Percentiles rank a stretch among this genome's conserved stretches.
Evolutionary conservation across 2,113 vertebrate species (phyloP).

Genomic region (Microtus richardsoni): DNA sequence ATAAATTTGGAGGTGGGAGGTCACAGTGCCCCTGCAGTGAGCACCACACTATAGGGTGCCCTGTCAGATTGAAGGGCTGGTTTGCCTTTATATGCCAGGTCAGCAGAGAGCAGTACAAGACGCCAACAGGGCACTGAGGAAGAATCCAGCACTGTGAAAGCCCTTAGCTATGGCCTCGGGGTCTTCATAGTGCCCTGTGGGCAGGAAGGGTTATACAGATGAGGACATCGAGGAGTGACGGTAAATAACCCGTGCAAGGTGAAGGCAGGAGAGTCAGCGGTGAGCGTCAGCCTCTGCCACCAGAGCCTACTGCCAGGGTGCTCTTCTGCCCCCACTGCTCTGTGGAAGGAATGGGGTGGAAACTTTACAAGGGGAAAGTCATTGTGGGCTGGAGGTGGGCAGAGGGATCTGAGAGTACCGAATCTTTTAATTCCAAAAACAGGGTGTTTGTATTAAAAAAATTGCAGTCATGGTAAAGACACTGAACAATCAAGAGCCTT

Average conservation of each 20-base stretch:
- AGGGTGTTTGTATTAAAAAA: constrained; percentile 19
- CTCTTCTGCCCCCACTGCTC: neutral
- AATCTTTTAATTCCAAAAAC: constrained; percentile 42
- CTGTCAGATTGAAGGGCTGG: neutral
- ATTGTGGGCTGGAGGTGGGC: neutral
- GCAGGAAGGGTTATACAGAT: neutral
- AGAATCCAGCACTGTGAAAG: neutral
- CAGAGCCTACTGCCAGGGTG: neutral
- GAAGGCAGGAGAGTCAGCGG: neutral
- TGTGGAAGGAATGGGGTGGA: rapidly evolving
- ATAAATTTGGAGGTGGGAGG: too few species aligned
- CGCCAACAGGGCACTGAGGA: neutral
- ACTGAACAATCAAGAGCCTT: neutral
- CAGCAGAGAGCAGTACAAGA: neutral
- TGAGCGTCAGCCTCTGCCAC: neutral
- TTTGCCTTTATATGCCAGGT: rapidly evolving
- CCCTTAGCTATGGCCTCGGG: neutral
- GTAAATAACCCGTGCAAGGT: neutral
- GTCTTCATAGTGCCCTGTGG: rapidly evolving
- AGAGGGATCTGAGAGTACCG: neutral
- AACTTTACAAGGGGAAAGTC: neutral
- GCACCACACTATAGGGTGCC: neutral
- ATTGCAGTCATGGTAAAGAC: neutral
- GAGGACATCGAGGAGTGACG: neutral
- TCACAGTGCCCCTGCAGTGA: neutral